Percentiles rank a stretch among this genome's conserved stretches.
Conservation (phyloP, 2,888 invertebrate genomes). For the Caenorhabditis sp. region DNA sequence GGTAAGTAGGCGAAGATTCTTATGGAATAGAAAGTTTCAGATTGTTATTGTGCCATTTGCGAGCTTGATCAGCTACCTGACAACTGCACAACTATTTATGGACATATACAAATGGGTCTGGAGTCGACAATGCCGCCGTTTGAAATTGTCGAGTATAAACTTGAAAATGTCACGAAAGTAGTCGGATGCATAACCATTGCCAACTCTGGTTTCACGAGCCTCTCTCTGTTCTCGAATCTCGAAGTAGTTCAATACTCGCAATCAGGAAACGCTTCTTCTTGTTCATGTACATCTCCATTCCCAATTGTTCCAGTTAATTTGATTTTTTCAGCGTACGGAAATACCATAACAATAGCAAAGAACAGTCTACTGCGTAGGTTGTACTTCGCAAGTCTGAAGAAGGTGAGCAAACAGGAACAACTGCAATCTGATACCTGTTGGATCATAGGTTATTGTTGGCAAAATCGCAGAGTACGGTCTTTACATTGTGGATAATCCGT, state of each 20-base stretch:
- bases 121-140: constrained; percentile 60
- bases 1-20: too few species aligned
- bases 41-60: constrained; percentile 53
- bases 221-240: constrained; percentile 43
- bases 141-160: constrained; percentile 55
- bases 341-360: constrained; percentile 53
- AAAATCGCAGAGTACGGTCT: constrained; percentile 51
- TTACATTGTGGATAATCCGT: constrained; percentile 60
- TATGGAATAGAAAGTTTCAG: too few species aligned
- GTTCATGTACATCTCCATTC: constrained; percentile 30
- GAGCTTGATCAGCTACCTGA: constrained; percentile 45
- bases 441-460: constrained; percentile 23
- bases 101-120: constrained; percentile 55
- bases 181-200: constrained; percentile 59
- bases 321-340: constrained; percentile 54
- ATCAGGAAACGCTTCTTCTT: constrained; percentile 25
- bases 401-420: constrained; percentile 44
- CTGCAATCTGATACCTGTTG: constrained; percentile 32
- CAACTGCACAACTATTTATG: constrained; percentile 55
- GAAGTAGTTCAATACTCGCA: constrained; percentile 42
- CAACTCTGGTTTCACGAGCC: constrained; percentile 55
- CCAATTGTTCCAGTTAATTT: background rate
- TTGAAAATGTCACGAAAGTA: constrained; percentile 42
- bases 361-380: constrained; percentile 54
- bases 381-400: constrained; percentile 42